phyloP scores from a whole-genome alignment of 2,797 vertebrate species.

The Sylvia borin region DNA sequence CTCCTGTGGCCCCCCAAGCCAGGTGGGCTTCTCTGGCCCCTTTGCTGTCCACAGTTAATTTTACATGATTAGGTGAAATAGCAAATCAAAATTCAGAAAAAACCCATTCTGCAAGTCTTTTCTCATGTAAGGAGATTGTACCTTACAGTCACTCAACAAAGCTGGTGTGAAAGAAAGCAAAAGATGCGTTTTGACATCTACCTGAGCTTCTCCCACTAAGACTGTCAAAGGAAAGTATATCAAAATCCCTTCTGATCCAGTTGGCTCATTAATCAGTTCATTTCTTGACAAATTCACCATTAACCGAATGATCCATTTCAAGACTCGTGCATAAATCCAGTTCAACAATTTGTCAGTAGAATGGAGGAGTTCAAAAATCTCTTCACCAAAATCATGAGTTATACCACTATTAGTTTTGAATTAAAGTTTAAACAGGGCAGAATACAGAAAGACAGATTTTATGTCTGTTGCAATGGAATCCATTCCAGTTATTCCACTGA shows the following conservation, averaged over 20 bases:
- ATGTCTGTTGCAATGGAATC: not conserved
- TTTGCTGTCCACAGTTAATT: not conserved
- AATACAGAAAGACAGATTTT: not conserved
- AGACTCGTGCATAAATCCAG: slow-evolving; percentile 1
- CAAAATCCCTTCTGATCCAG: slow-evolving; percentile 10
- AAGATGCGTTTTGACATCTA: not conserved
- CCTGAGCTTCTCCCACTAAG: not conserved
- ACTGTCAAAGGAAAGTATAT: not conserved
- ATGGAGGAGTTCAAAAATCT: not conserved
- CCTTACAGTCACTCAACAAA: not conserved
- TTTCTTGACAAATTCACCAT: not conserved
- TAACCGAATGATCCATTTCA: not conserved
- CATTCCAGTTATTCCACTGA: not conserved
- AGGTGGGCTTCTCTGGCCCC: not conserved
- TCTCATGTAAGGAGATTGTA: not conserved
- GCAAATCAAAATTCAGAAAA: not conserved
- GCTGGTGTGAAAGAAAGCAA: slow-evolving; percentile 11
- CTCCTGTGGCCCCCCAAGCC: not conserved
- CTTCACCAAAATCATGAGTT: not conserved
- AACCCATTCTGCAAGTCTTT: not conserved
- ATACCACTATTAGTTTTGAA: not conserved
- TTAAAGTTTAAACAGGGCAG: slow-evolving; percentile 9
- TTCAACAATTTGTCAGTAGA: slow-evolving; percentile 1
- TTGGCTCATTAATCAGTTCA: not conserved
- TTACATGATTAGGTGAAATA: not conserved